These are phyloP conservation scores for Bolborhynchus lineola DNA, from an alignment of 2,113 vertebrate genomes.

Conservation along the genomic window DNA sequence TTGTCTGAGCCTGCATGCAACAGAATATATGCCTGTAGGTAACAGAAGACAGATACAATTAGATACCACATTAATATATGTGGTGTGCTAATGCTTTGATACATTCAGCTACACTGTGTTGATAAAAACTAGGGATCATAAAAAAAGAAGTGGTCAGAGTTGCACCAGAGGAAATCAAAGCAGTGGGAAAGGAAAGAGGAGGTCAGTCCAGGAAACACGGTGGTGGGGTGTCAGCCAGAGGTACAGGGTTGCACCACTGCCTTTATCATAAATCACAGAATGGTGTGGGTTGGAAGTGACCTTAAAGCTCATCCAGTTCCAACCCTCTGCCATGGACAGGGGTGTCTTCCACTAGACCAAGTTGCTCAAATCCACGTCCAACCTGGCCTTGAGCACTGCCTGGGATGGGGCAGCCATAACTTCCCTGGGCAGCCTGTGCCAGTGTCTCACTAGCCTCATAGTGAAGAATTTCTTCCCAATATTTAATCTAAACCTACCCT, in stretches of 20 bases:
- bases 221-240: not conserved
- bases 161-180: not conserved
- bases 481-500: not conserved
- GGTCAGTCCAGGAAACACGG: not conserved
- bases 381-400: not conserved
- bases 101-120: too few relatives aligned
- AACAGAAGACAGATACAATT: not conserved
- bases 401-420: not conserved
- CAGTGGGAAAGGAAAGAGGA: not conserved
- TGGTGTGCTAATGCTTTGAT: not conserved
- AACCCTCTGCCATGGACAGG: not conserved
- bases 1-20: not conserved
- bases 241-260: accelerated
- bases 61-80: not conserved
- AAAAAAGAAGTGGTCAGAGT: not conserved
- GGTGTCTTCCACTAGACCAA: not conserved
- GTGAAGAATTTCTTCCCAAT: not conserved
- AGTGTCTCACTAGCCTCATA: not conserved
- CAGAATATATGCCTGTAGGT: not conserved
- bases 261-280: not conserved
- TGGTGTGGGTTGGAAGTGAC: not conserved
- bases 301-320: not conserved
- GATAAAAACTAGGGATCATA: not conserved
- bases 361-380: not conserved
- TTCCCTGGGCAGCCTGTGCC: not conserved